Evolutionary conservation across 2,797 vertebrate genomes (phyloP).

Genomic region (Hydrophis major): DNA sequence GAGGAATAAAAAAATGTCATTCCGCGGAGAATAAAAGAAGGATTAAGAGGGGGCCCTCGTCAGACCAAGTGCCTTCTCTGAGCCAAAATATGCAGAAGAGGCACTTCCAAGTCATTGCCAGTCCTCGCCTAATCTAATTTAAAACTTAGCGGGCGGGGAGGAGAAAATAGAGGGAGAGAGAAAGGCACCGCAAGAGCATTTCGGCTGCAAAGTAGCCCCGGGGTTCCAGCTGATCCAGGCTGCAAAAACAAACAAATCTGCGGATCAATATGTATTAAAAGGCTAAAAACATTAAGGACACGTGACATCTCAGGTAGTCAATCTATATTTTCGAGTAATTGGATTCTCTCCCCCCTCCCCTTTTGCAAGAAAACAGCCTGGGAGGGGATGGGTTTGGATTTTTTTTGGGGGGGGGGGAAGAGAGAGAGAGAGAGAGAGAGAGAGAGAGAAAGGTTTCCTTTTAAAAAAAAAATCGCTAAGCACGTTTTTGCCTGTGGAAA

Average conservation of each 20-base stretch:
- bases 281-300: slow-evolving; percentile 31
- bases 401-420: neutral
- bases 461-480: neutral
- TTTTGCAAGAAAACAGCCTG: neutral
- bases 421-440: too few species aligned
- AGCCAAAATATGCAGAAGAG: neutral
- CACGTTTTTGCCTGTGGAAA: neutral
- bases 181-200: slow-evolving; percentile 7
- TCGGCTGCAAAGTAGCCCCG: slow-evolving; percentile 1
- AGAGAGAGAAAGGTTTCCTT: neutral
- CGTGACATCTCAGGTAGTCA: slow-evolving; percentile 37
- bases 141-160: slow-evolving; percentile 63
- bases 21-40: neutral
- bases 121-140: slow-evolving; percentile 45
- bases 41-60: neutral
- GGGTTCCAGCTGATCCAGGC: neutral
- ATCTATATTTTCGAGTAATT: neutral
- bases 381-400: neutral
- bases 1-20: neutral
- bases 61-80: neutral
- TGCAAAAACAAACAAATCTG: neutral
- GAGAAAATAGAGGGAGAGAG: neutral
- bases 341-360: too few species aligned
- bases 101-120: slow-evolving; percentile 59
- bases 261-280: slow-evolving; percentile 43